Evolutionary conservation across 2,797 vertebrate species (phyloP).

Genomic region (Centroberyx gerrardi): DNA sequence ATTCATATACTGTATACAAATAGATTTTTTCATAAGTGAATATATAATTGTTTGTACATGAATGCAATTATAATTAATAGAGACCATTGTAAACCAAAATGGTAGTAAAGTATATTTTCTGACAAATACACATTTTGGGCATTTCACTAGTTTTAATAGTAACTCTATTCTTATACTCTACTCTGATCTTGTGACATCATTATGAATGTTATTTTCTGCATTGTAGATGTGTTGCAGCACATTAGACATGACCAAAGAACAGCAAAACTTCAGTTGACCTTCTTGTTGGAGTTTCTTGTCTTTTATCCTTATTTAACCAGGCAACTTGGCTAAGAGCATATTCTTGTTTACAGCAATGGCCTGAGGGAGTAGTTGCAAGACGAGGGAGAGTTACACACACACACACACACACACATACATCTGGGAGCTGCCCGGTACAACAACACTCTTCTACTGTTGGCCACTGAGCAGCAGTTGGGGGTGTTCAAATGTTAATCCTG

Average conservation of each 20-base stretch:
- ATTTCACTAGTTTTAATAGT: too few species aligned
- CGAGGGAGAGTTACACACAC: constrained; percentile 43
- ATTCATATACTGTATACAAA: too few species aligned
- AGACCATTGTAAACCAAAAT: too few species aligned
- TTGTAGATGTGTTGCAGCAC: constrained; percentile 1
- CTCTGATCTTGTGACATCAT: constrained; percentile 17
- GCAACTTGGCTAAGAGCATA: constrained; percentile 68
- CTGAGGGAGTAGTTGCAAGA: constrained; percentile 51
- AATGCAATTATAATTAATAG: too few species aligned
- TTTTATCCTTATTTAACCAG: constrained; percentile 63
- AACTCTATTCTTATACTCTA: too few species aligned
- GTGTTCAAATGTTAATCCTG: constrained; percentile 33
- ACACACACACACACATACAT: constrained; percentile 51
- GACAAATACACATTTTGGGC: too few species aligned
- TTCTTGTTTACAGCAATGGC: constrained; percentile 73
- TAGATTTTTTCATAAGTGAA: too few species aligned
- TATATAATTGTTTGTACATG: too few species aligned
- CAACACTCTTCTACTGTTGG: constrained; percentile 7
- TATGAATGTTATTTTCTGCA: constrained; percentile 28
- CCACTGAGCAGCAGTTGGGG: constrained; percentile 27
- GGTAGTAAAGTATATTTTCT: too few species aligned
- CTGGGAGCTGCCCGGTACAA: constrained; percentile 32
- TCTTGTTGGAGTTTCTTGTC: constrained; percentile 45
- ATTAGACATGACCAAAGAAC: constrained; percentile 12
- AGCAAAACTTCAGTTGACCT: constrained; percentile 46